Evolutionary conservation across 2,797 vertebrate species (phyloP).

Genomic region (Hybognathus amarus): DNA sequence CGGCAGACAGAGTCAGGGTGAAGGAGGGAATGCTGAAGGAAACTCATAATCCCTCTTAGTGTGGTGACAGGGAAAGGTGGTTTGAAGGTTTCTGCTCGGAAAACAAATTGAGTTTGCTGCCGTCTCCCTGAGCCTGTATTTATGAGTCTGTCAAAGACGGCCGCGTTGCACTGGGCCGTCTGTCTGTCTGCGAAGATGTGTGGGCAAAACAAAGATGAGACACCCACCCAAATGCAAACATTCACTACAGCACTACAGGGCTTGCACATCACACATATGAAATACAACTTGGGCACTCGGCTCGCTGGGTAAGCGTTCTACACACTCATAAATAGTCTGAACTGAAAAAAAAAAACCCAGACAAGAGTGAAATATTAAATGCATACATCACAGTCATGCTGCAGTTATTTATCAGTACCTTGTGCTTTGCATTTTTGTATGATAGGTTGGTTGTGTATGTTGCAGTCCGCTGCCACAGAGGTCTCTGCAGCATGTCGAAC

Average conservation of each 20-base stretch:
- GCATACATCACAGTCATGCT: slow-evolving; percentile 34
- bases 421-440: slow-evolving; percentile 1
- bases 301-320: not conserved
- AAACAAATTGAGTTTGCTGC: slow-evolving; percentile 62
- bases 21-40: slow-evolving; percentile 27
- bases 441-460: too few relatives aligned
- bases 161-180: slow-evolving; percentile 47
- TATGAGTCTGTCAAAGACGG: slow-evolving; percentile 59
- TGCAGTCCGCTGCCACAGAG: not conserved
- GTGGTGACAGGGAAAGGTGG: slow-evolving; percentile 58
- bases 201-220: slow-evolving; percentile 52
- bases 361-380: slow-evolving; percentile 48
- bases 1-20: slow-evolving; percentile 1
- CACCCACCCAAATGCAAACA: slow-evolving; percentile 22
- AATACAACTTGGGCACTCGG: not conserved
- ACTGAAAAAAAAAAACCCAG: slow-evolving; percentile 7
- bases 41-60: slow-evolving; percentile 49
- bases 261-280: slow-evolving; percentile 7
- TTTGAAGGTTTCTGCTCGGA: slow-evolving; percentile 61
- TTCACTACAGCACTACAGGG: slow-evolving; percentile 4
- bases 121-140: slow-evolving; percentile 57
- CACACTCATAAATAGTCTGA: slow-evolving; percentile 25
- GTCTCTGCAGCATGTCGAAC: slow-evolving; percentile 17
- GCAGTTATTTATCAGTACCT: slow-evolving; percentile 44
- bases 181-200: slow-evolving; percentile 50